phyloP scores from a whole-genome alignment of 2,113 vertebrate species.

The Plestiodon gilberti region DNA sequence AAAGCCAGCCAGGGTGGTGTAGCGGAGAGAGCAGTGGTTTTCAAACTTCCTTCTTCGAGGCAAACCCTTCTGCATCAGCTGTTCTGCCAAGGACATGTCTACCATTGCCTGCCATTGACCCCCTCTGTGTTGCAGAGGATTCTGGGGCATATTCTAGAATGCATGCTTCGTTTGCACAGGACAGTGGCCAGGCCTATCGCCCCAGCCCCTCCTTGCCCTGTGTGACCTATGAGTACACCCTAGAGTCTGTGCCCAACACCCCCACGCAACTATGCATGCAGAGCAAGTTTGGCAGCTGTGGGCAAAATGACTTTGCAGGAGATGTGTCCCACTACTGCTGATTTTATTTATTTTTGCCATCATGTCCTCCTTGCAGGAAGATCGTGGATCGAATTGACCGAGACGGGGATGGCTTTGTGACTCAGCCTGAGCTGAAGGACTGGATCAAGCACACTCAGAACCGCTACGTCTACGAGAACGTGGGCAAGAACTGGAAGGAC shows the following conservation, averaged over 20 bases:
- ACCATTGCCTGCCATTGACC: not conserved
- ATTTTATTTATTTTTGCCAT: not conserved
- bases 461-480: conserved; percentile 89
- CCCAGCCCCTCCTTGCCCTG: too few relatives aligned
- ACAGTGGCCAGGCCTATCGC: not conserved
- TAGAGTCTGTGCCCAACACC: not conserved
- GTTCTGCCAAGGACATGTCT: not conserved
- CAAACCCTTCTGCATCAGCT: not conserved
- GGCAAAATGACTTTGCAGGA: not conserved
- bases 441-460: conserved; percentile 93
- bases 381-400: conserved; percentile 91
- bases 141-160: not conserved
- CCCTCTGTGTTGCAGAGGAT: not conserved
- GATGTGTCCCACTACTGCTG: not conserved
- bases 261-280: not conserved
- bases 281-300: too few relatives aligned
- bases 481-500: conserved; percentile 90
- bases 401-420: conserved; percentile 83
- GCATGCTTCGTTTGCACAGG: too few relatives aligned
- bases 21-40: not conserved
- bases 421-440: conserved; percentile 81
- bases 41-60: not conserved
- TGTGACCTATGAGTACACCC: not conserved
- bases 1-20: not conserved
- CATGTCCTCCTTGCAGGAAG: conserved; percentile 72